Evolutionary conservation across 2,113 vertebrate genomes (phyloP).

Genomic region (Phoxinus phoxinus): DNA sequence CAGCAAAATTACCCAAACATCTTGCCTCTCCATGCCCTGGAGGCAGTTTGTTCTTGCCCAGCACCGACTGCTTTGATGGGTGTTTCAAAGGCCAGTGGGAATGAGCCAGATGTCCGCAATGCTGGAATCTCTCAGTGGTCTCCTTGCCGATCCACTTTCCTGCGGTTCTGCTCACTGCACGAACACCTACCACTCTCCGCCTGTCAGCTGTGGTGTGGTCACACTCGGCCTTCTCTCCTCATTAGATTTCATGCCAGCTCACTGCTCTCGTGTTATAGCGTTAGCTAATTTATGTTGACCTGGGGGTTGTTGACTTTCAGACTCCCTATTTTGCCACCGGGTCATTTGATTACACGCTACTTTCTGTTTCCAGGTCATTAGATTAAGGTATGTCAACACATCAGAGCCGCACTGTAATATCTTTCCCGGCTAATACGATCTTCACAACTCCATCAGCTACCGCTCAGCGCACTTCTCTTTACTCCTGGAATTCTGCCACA

Average conservation of each 20-base stretch:
- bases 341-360: conserved; percentile 43
- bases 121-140: conserved; percentile 36
- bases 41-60: conserved; percentile 30
- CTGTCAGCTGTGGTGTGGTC: conserved; percentile 28
- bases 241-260: conserved; percentile 33
- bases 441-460: conserved; percentile 22
- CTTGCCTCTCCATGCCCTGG: conserved; percentile 19
- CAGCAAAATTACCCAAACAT: conserved; percentile 15
- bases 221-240: conserved; percentile 29
- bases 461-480: background rate
- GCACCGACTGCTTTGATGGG: conserved; percentile 30
- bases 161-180: background rate
- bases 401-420: conserved; percentile 9
- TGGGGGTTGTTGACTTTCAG: conserved; percentile 47
- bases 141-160: conserved; percentile 4
- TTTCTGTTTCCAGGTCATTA: conserved; percentile 41
- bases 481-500: conserved; percentile 6
- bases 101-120: conserved; percentile 39
- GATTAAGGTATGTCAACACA: conserved; percentile 42
- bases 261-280: conserved; percentile 26
- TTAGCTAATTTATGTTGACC: conserved; percentile 43
- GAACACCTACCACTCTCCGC: conserved; percentile 1
- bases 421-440: conserved; percentile 1
- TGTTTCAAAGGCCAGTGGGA: conserved; percentile 38
- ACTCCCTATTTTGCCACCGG: conserved; percentile 9